phyloP scores from a whole-genome alignment of 2,113 vertebrate genomes.

The Plestiodon gilberti region DNA sequence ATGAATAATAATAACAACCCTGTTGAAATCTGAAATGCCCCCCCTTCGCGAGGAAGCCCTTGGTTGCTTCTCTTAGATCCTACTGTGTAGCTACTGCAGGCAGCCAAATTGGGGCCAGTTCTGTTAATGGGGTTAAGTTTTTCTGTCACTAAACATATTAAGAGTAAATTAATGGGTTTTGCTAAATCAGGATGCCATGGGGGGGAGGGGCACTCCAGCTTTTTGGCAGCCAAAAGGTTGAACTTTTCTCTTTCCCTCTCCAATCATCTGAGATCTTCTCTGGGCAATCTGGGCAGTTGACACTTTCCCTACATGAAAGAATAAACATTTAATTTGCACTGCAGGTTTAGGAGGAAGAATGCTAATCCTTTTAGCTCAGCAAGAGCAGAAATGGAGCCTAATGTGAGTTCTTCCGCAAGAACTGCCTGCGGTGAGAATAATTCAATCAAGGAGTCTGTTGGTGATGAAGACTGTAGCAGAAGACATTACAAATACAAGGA shows the following conservation, averaged over 20 bases:
- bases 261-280: conserved; percentile 21
- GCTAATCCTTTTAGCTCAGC: conserved; percentile 66
- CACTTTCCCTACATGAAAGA: conserved; percentile 67
- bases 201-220: fast-evolving
- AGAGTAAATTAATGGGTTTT: not conserved
- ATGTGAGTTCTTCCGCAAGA: conserved; percentile 21
- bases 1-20: too few species aligned
- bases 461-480: not conserved
- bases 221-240: not conserved
- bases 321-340: conserved; percentile 71
- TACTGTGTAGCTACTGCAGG: not conserved
- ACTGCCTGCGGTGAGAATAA: not conserved
- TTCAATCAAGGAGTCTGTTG: conserved; percentile 28
- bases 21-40: too few species aligned
- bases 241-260: not conserved
- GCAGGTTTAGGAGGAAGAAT: conserved; percentile 47
- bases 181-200: not conserved
- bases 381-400: conserved; percentile 7
- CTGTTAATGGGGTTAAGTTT: not conserved
- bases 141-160: not conserved
- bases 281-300: conserved; percentile 52
- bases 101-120: not conserved
- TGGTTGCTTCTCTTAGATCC: not conserved
- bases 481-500: not conserved
- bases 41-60: too few species aligned